These are phyloP conservation scores for Sebastes trivittatus DNA, from an alignment of 2,797 vertebrate genomes.

Conservation along the genomic window DNA sequence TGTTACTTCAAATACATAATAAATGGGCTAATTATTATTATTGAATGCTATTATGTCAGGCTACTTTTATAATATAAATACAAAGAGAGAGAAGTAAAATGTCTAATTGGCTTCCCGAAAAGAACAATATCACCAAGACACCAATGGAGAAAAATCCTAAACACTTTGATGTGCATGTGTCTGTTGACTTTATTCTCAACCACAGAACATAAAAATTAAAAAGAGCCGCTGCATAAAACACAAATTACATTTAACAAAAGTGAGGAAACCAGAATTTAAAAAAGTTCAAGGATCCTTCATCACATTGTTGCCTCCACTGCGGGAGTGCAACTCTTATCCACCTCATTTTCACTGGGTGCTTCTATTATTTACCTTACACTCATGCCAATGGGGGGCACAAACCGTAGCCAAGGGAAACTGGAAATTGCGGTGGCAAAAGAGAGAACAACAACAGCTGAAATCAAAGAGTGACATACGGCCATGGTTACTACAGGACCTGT, in stretches of 20 bases:
- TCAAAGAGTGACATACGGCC: constrained; percentile 9
- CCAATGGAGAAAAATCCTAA: background rate
- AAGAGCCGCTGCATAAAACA: background rate
- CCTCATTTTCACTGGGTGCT: background rate
- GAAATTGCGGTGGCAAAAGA: constrained; percentile 5
- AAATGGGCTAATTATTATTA: background rate
- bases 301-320: background rate
- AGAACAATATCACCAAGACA: background rate
- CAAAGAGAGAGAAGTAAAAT: background rate
- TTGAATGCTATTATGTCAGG: background rate
- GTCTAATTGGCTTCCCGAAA: background rate
- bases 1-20: background rate
- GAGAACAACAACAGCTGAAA: constrained; percentile 16
- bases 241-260: background rate
- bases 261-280: background rate
- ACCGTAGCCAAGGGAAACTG: constrained; percentile 38
- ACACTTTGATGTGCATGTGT: background rate
- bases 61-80: background rate
- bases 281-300: constrained; percentile 16
- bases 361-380: constrained; percentile 11
- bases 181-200: background rate
- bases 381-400: constrained; percentile 10
- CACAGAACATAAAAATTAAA: background rate
- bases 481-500: background rate
- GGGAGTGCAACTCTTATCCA: background rate